Evolutionary conservation across 92 coral and sea anemone species (phyloP).

Genomic region (Zoanthus gigantus): DNA sequence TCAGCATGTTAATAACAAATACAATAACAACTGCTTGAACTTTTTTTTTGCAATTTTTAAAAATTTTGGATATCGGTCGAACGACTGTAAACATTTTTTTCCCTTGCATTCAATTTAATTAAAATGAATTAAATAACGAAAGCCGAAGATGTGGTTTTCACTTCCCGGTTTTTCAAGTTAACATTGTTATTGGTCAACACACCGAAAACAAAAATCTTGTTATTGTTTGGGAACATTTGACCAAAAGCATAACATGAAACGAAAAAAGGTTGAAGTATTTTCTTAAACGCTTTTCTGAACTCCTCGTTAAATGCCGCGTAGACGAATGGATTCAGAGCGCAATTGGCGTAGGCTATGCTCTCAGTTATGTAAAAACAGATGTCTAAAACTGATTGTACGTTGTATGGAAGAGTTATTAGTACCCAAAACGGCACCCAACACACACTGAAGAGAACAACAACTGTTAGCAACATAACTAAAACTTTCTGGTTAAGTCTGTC

Average conservation of each 20-base stretch:
- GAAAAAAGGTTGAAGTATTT: slow-evolving; percentile 17
- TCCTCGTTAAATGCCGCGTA: slow-evolving; percentile 19
- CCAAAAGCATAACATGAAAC: background rate
- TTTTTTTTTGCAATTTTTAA: too few species aligned
- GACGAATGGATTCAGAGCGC: slow-evolving; percentile 25
- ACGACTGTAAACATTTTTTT: too few species aligned
- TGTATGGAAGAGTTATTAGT: slow-evolving; percentile 10
- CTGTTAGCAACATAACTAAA: slow-evolving; percentile 16
- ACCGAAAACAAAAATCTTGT: slow-evolving; percentile 13
- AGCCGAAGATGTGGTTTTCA: background rate
- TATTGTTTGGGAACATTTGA: background rate
- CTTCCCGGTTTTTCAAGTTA: background rate
- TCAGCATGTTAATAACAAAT: too few species aligned
- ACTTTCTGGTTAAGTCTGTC: slow-evolving; percentile 32
- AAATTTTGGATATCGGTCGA: too few species aligned
- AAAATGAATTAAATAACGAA: background rate
- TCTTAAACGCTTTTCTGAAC: slow-evolving; percentile 37
- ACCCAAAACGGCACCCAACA: slow-evolving; percentile 48
- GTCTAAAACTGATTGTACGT: background rate
- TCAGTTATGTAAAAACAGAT: background rate
- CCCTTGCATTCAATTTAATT: background rate
- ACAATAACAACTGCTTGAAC: too few species aligned
- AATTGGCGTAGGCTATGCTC: slow-evolving; percentile 24
- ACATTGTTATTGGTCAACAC: background rate
- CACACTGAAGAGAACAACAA: slow-evolving; percentile 10